Base-by-base conservation (phyloP, 2,113 vertebrate species). In the Pholis gunnellus region DNA sequence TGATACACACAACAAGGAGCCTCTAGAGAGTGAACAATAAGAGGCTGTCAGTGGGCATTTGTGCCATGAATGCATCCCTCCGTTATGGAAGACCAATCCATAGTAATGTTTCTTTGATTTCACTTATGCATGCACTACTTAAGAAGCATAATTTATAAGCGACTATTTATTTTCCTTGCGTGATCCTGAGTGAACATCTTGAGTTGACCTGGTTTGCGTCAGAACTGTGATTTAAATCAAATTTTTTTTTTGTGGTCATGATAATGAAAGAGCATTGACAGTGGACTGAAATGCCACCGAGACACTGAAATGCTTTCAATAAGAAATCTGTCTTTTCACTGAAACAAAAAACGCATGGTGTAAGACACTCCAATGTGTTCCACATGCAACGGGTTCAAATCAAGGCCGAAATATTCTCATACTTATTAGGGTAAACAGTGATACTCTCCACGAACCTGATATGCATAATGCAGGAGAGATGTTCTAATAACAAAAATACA, bases 401-500 rank as follows among this genome's bases (percentile, higher is more conserved):
- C 1, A 14, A 81, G 73, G 73, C 72, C 56, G 50, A 67, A 48
- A 79, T 70, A 36, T 59, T 87, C 46, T 81, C 54, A 84, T 80
- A 27, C 44, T 82, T 42, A 65, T 60, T 10, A n/a, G 1, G 25
- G 34, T 65, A 78, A 84, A 82, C 11, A 10, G 68, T 56, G 63
- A 54, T 59, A 86, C 81, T 92, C 77, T 80, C 44, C 48, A 44
- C 90, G 79, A 91, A 92, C 86, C 52, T 74, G 7, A 79, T 73
- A 80, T 88, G 25, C 75, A 87, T 87, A 90, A 91, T 73, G 65
- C 83, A 85, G 57, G 27, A 63, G 73, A 82, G 81, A 85, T 65
- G 78, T 74, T 88, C 75, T 79, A 86, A 89, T 84, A 83, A 86
- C 75, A 83, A 83, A 89, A 89, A 85, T 78, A 85, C 60, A 54